Base-by-base conservation (phyloP, 2,888 invertebrate species). In the Melitaea athalia region DNA sequence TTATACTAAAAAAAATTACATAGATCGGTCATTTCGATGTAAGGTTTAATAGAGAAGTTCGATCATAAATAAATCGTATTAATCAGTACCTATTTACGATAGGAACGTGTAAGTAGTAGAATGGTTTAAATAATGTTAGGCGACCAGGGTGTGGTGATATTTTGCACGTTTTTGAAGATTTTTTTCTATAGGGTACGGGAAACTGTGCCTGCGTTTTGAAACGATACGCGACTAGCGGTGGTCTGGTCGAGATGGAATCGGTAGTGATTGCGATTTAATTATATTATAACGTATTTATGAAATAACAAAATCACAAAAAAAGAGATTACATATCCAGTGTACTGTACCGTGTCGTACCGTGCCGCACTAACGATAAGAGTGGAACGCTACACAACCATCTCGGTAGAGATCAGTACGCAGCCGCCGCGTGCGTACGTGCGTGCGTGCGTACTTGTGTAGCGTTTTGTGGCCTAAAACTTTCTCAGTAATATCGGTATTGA, bases 81-180 rank as follows among this genome's bases (percentile, higher is more conserved):
- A 87, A 85, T 87, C 87, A 81, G 82, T 88, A 87, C 85, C 85
- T 87, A 85, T 82, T 76, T 88, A 87, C 81, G 80, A 77, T 89
- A 88, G 88, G 86, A 84, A 83, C 85, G 86, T 89, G 87, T 88
- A 84, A 82, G 90, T 90, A 90, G 86, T 84, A 86, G 88, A 86
- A 91, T 86, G 89, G 88, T 89, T 89, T 91, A 91, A 87, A 88
- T 91, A 91, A 90, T 85, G 88, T 90, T 92, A 92, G 92, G 92
- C 83, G 92, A 92, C 92, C 92, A 92, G 92, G 92, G 92, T 92
- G 92, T 87, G 92, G 91, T 91, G 92, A 92, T 92, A 92, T 92
- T 92, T 92, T 91, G 91, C 91, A 91, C 89, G 92, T 92, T 92
- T 92, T 92, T 92, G 91, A 92, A 88, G 87, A 91, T 91, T 91